Base-by-base conservation (phyloP, 2,888 invertebrate genomes). In the Spicauda simplicius region DNA sequence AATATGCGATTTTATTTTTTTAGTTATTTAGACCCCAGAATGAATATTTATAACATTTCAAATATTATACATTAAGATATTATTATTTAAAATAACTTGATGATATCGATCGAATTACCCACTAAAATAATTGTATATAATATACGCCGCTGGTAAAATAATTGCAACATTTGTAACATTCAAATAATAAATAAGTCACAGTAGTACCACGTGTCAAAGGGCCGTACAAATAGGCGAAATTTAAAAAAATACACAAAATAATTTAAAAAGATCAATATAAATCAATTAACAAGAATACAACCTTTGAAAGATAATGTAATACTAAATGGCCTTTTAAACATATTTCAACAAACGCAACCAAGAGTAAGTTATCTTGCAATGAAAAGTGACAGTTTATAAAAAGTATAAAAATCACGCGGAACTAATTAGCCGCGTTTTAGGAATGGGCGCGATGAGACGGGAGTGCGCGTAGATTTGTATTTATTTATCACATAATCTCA, bases 201-300 rank as follows among this genome's bases (percentile, higher is more conserved):
- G 48, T 8, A 45, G 45, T 45, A 45, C 12, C 14, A 48, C 16
- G 6, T 16, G 48, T 48, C 48, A 48, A 48, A 55, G 25, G 33
- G 14, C 50, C 55, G 19, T 18, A 41, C 19, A 57, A 48, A 25
- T 25, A 25, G 5, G 48, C 48, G 48, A 48, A 48, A 48, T 16
- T 0, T 48, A 16, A 4, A 48, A 48, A 41, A 48, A 48, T n/a
- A 48, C 16, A 48, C 48, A 25, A 64, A 62, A 62, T 54, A 41
- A 41, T 16, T 33, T 50, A 64, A 48, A 56, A 33, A 50, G 30
- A 64, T 56, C 19, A 48, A 41, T 25, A 45, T 45, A 62, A 54
- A 54, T 8, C 18, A 25, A 55, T 41, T 25, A 41, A 54, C 62
- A 54, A 62, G n/a, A 62, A 45, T 63, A 63, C 62, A 63, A 63